Percentiles rank a stretch among this genome's conserved stretches.
Evolutionary conservation across 2,888 invertebrate species (phyloP).

Genomic region (Caenorhabditis angaria): DNA sequence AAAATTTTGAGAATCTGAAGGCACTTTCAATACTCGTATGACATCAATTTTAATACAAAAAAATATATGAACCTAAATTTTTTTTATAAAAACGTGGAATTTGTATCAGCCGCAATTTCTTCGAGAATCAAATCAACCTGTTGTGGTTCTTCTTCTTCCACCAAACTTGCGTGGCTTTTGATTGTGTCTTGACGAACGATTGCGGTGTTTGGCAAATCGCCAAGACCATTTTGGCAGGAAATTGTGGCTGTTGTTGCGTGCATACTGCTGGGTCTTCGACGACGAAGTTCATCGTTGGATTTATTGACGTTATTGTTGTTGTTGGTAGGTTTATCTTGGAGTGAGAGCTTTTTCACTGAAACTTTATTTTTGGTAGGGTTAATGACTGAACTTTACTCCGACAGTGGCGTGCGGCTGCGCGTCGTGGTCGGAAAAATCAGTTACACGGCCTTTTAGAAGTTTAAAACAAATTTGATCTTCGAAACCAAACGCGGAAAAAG

Average conservation of each 20-base stretch:
- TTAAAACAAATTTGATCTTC: too few relatives aligned
- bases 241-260: slow-evolving; percentile 11
- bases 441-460: too few relatives aligned
- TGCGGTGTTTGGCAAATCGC: not conserved
- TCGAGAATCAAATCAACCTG: slow-evolving; percentile 56
- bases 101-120: slow-evolving; percentile 56
- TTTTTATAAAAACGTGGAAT: slow-evolving; percentile 59
- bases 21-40: not conserved
- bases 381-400: too few relatives aligned
- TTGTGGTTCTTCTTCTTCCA: slow-evolving; percentile 16
- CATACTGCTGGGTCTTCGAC: slow-evolving; percentile 51
- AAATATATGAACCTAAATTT: slow-evolving; percentile 13
- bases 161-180: slow-evolving; percentile 27
- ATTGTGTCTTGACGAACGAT: slow-evolving; percentile 31
- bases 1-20: not conserved
- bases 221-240: slow-evolving; percentile 19
- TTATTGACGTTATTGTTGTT: slow-evolving; percentile 35
- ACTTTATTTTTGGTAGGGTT: not conserved
- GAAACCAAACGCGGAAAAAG: too few relatives aligned
- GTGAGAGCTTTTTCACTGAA: slow-evolving; percentile 50
- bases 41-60: not conserved
- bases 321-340: slow-evolving; percentile 38
- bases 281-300: slow-evolving; percentile 37
- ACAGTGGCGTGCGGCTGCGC: too few relatives aligned
- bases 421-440: too few relatives aligned